Evolutionary conservation across 2,113 vertebrate species (phyloP).

Genomic region (Prinia subflava): DNA sequence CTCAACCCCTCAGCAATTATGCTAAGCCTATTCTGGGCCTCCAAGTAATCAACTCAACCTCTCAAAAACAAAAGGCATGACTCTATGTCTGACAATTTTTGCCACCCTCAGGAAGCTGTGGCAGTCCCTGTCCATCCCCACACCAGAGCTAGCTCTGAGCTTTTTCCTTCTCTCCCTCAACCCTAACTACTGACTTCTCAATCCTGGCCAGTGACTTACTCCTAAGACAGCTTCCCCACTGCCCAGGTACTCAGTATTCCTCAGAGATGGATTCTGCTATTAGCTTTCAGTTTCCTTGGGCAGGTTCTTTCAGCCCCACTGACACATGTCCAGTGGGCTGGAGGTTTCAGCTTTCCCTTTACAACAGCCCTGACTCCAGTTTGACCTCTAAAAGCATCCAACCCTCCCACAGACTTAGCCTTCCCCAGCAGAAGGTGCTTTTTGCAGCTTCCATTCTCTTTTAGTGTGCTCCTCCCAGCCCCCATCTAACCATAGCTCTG

Average conservation of each 20-base stretch:
- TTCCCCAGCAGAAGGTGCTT: background rate
- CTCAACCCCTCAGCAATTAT: background rate
- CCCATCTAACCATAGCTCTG: background rate
- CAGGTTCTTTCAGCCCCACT: background rate
- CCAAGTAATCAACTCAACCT: background rate
- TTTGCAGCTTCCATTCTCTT: background rate
- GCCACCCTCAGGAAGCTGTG: background rate
- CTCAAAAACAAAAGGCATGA: background rate
- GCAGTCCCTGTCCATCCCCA: background rate
- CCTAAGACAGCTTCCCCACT: background rate
- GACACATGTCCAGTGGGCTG: background rate
- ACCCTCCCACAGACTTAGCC: background rate
- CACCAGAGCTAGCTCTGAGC: background rate
- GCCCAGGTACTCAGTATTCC: background rate
- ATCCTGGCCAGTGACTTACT: background rate
- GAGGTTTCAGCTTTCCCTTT: background rate
- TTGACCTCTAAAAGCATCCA: background rate
- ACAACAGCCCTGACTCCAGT: background rate
- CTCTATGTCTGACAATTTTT: background rate
- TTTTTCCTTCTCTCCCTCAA: background rate
- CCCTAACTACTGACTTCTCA: background rate
- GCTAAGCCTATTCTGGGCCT: background rate
- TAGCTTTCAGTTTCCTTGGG: background rate
- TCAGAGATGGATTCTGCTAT: background rate
- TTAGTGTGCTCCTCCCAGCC: background rate